Conservation (phyloP, 2,888 invertebrate species). For the Gastrophysa polygoni region DNA sequence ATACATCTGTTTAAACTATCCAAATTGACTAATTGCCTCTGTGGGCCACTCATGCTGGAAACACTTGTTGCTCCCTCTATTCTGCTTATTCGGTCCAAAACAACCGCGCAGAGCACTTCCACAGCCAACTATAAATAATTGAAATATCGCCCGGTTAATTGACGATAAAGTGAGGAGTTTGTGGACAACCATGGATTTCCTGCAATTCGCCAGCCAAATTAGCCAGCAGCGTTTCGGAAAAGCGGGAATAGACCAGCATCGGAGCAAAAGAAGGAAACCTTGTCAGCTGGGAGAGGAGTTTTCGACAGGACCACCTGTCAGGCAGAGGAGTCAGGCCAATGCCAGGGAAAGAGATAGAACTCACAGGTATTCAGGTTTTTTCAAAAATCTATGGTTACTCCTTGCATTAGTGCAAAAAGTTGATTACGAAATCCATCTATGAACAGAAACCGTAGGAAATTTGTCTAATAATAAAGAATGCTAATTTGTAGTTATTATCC, state of each 20-base stretch:
- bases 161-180: neutral
- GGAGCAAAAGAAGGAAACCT: constrained; percentile 40
- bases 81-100: constrained; percentile 19
- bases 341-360: constrained; percentile 83
- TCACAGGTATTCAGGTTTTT: constrained; percentile 68
- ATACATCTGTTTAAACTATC: constrained; percentile 45
- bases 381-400: no score
- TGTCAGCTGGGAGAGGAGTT: constrained; percentile 30
- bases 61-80: constrained; percentile 35
- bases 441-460: no score
- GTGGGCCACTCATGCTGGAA: constrained; percentile 15
- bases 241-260: constrained; percentile 4
- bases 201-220: constrained; percentile 27
- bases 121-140: constrained; percentile 11
- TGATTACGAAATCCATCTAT: no score
- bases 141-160: neutral
- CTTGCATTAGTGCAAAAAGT: no score
- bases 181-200: constrained; percentile 28
- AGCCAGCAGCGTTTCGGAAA: constrained; percentile 24
- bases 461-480: no score
- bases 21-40: constrained; percentile 41
- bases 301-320: constrained; percentile 50
- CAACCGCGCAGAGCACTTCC: constrained; percentile 9
- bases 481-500: no score
- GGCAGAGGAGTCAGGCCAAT: constrained; percentile 79